These are phyloP conservation scores for Pomacea canaliculata DNA, from an alignment of 2,888 invertebrate species.

Conservation along the genomic window DNA sequence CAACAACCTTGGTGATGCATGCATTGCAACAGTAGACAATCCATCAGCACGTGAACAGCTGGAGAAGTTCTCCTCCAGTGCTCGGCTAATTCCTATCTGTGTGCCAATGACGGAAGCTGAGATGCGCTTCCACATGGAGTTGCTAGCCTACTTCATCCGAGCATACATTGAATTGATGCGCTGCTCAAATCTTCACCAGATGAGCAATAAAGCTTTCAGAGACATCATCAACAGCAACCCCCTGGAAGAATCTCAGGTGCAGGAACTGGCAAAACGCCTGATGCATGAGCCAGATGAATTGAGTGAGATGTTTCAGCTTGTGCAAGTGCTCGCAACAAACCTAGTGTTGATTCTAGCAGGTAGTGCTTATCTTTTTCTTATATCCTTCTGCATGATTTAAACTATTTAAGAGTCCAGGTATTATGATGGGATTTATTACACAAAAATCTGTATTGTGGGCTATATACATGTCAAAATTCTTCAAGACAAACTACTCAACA, in stretches of 20 bases:
- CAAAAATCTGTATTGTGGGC: too few relatives aligned
- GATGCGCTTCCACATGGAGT: conserved; percentile 36
- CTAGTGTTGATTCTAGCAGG: conserved; percentile 1
- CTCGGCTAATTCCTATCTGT: conserved; percentile 26
- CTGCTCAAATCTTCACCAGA: conserved; percentile 23
- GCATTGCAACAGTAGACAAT: conserved; percentile 47
- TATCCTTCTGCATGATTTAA: neutral
- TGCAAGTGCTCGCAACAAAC: conserved; percentile 13
- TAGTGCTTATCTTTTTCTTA: neutral
- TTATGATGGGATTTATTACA: too few relatives aligned
- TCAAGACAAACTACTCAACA: too few relatives aligned
- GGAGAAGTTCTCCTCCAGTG: conserved; percentile 44
- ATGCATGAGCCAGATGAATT: conserved; percentile 29
- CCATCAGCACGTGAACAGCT: conserved; percentile 33
- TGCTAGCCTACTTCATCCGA: conserved; percentile 46
- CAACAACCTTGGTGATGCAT: conserved; percentile 48
- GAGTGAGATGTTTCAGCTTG: conserved; percentile 27
- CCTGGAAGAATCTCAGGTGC: neutral
- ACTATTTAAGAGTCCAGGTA: too few relatives aligned
- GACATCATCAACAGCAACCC: neutral
- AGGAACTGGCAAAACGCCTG: conserved; percentile 19
- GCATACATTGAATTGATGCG: conserved; percentile 43
- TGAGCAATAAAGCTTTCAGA: conserved; percentile 6
- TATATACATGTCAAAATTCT: too few relatives aligned
- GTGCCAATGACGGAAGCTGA: conserved; percentile 41